Evolutionary conservation across 2,113 vertebrate species (phyloP), one percentile per base, ranked within the genome.

Genomic region (Misgurnus anguillicaudatus): DNA sequence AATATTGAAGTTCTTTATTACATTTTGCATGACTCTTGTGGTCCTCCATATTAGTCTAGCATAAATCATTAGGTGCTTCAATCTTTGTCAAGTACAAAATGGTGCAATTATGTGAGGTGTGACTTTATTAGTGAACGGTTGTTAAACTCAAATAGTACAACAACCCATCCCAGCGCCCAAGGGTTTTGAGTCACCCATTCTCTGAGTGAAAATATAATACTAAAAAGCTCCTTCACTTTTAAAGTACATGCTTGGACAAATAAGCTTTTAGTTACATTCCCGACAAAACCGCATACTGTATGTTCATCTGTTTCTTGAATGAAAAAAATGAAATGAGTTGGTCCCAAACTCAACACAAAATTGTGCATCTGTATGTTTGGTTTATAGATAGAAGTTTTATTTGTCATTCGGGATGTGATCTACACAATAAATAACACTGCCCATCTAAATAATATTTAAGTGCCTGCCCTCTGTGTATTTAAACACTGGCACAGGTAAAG

Each of bases 41-140:
- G n/a, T n/a, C n/a, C n/a, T n/a, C n/a, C n/a, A n/a, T n/a, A n/a
- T n/a, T n/a, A n/a, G 48, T 17, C 38, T 9, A 19, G 16, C 4
- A 65, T 65, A n/a, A 38, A 38, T 39, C 51, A 38, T 55, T 38
- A 70, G 55, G 48, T 55, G 48, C 48, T 9, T 9, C 36, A 53
- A 38, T 55, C 9, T 14, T 39, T 39, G 16, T 11, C 10, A 39
- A 55, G 17, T 38, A 19, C 24, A 70, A 36, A 36, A 38, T 70
- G n/a, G 13, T 11, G 24, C 38, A 70, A 55, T 70, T 19, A 70
- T 55, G 31, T 70, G 31, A 24, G 31, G 48, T 70, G 68, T 70
- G 48, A 55, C 68, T 70, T 36, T 6, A 55, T 55, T 16, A 55
- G 13, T 14, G 14, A 51, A 51, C 16, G 13, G 48, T 5, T 70